Percentiles rank a stretch among this genome's conserved stretches.
Conservation (phyloP, 1,140 invertebrate species). For the Drosophila ironensis region DNA sequence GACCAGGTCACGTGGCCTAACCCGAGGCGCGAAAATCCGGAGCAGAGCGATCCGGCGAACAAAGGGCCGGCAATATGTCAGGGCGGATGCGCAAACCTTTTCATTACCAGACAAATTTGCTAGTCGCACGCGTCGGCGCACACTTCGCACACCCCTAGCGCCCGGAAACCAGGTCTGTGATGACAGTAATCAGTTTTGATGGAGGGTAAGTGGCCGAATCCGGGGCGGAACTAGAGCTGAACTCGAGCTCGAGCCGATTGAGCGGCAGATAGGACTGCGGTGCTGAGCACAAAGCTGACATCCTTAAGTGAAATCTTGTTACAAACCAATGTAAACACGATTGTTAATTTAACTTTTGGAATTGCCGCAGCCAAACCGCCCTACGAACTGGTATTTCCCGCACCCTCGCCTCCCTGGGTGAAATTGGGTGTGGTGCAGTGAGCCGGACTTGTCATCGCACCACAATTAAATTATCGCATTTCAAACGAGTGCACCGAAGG, state of each 20-base stretch:
- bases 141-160: conserved; percentile 43
- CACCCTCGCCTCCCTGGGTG: conserved; percentile 4
- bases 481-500: conserved; percentile 57
- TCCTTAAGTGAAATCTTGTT: conserved; percentile 82
- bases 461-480: conserved; percentile 81
- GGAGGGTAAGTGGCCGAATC: conserved; percentile 49
- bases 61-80: conserved; percentile 61
- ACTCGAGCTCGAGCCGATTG: conserved; percentile 5
- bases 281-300: conserved; percentile 61
- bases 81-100: conserved; percentile 78
- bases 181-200: conserved; percentile 81
- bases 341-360: conserved; percentile 80
- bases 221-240: background rate
- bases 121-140: conserved; percentile 67
- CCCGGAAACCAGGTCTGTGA: conserved; percentile 36
- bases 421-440: conserved; percentile 11
- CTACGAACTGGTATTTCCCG: background rate
- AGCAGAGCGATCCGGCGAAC: conserved; percentile 50
- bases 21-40: conserved; percentile 79
- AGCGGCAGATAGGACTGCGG: conserved; percentile 21
- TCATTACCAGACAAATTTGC: conserved; percentile 75
- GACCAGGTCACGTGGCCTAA: conserved; percentile 58
- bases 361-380: conserved; percentile 47
- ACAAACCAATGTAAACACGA: conserved; percentile 82
- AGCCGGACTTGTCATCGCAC: conserved; percentile 63